Conservation (phyloP, 64 coral and sea anemone genomes). For the Pocillopora verrucosa region DNA sequence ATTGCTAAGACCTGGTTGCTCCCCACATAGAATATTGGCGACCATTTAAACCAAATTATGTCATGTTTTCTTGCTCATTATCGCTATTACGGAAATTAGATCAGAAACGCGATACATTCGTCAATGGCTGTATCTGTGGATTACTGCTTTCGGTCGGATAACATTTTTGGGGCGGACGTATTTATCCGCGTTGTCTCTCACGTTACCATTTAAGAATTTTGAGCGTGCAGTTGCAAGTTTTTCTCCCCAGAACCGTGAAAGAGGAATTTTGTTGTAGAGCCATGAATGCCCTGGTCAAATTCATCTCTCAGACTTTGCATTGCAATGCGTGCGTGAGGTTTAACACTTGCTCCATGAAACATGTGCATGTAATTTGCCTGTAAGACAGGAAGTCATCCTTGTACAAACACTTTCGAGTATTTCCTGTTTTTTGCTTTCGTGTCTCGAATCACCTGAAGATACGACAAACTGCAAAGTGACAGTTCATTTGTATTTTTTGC, state of each 20-base stretch:
- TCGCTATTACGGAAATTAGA: conserved; percentile 25
- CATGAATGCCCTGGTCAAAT: too few relatives aligned
- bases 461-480: neutral
- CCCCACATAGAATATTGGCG: too few relatives aligned
- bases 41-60: conserved; percentile 25
- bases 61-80: conserved; percentile 3
- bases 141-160: neutral
- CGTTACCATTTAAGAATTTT: too few relatives aligned
- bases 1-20: too few relatives aligned
- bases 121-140: neutral
- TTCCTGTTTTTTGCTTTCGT: conserved; percentile 19
- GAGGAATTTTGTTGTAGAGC: too few relatives aligned
- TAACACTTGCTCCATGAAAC: neutral
- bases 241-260: too few relatives aligned
- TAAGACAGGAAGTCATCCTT: conserved; percentile 20
- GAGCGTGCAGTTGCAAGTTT: too few relatives aligned
- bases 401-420: neutral
- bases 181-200: too few relatives aligned
- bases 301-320: too few relatives aligned
- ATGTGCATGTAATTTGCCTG: neutral
- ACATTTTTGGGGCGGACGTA: too few relatives aligned
- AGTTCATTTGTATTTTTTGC: neutral
- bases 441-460: neutral
- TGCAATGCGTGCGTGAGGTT: neutral
- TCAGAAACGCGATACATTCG: conserved; percentile 4